Evolutionary conservation across 2,888 invertebrate species (phyloP).

Genomic region (Eledona agricola): DNA sequence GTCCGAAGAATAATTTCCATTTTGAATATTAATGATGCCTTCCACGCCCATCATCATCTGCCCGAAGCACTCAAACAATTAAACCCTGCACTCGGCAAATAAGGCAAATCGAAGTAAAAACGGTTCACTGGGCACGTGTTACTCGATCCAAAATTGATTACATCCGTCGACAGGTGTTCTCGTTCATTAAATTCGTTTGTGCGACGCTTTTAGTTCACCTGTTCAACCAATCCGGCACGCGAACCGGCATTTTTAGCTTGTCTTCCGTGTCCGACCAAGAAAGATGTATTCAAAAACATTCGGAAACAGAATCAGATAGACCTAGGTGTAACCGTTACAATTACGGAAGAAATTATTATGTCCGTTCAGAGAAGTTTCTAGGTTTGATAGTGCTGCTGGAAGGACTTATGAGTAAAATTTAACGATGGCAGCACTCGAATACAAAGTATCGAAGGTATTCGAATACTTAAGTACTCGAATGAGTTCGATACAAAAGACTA

Average conservation of each 20-base stretch:
- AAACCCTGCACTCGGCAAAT: neutral
- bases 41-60: neutral
- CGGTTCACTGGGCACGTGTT: conserved; percentile 36
- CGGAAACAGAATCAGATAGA: too few species aligned
- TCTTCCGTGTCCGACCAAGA: neutral
- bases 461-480: too few species aligned
- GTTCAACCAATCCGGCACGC: conserved; percentile 20
- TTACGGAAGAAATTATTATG: too few species aligned
- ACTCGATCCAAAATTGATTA: conserved; percentile 35
- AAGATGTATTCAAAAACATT: conserved; percentile 9
- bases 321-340: too few species aligned
- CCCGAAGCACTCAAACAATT: neutral
- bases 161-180: conserved; percentile 37
- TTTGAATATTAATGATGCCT: too few species aligned
- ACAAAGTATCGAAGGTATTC: too few species aligned
- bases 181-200: conserved; percentile 28
- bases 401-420: too few species aligned
- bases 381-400: neutral
- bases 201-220: conserved; percentile 28
- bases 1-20: too few species aligned
- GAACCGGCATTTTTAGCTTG: conserved; percentile 12
- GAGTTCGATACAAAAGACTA: too few species aligned
- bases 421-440: too few species aligned
- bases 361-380: conserved; percentile 1
- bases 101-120: conserved; percentile 6